Base-by-base conservation (phyloP, 2,888 invertebrate genomes). In the Folsomia candida region DNA sequence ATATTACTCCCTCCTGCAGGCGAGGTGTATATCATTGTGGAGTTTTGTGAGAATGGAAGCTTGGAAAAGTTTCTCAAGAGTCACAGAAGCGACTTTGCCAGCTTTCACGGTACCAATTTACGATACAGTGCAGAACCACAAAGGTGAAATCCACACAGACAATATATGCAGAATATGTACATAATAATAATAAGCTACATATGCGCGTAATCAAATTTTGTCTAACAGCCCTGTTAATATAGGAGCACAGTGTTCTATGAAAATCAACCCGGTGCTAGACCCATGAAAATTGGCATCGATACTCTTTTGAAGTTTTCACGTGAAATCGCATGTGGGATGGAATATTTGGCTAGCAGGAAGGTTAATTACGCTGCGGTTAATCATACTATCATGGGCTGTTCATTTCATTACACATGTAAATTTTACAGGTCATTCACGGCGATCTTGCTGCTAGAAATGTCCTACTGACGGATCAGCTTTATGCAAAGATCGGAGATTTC, bases 401-500 rank as follows among this genome's bases (percentile, higher is more conserved):
- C n/a, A 60, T 60, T 24, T 9, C 4, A 18, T 25, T 60, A 22
- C 22, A 24, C 26, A 60, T 24, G 26, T 6, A 47, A n/a, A n/a
- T 57, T n/a, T 57, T n/a, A 6, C 27, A 25, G 24, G 26, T 26
- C 25, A 60, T 26, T 25, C 27, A 60, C n/a, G 25, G 26, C 4
- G 60, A 26, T n/a, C 18, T 66, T n/a, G 66, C 66, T 9, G 28
- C 66, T 20, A 27, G 67, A 37, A 67, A 67, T 29, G 59, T 67
- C 4, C 29, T 67, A 4, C 14, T 67, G 18, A 67, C 67, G 1
- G 58, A 58, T n/a, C 14, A 37, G 22, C 22, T 59, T 2, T 29
- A 29, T 59, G 58, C 59, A 9, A 67, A 67, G 59, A 67, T 67
- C 24, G 67, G 59, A 37, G 67, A 67, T 24, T 67, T 67, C 37